phyloP scores from a whole-genome alignment of 2,888 invertebrate genomes.

The Allacma fusca region DNA sequence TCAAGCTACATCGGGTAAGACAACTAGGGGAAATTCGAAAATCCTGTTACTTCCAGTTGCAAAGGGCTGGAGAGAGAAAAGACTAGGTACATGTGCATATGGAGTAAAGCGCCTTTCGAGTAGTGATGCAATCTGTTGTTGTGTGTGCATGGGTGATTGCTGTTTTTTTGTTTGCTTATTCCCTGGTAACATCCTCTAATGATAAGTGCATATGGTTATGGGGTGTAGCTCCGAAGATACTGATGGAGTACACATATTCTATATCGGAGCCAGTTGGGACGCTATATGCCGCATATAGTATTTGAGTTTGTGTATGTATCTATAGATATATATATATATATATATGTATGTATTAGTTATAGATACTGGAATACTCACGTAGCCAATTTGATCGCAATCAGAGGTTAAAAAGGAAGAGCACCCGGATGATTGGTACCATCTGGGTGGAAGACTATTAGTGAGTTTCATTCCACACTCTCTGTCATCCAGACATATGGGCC shows the following conservation, averaged over 20 bases:
- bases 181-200: neutral
- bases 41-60: no score
- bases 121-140: slow-evolving; percentile 9
- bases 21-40: no score
- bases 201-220: neutral
- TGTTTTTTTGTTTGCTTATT: slow-evolving; percentile 16
- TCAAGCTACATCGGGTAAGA: no score
- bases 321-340: neutral
- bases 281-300: neutral
- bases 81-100: neutral
- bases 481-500: slow-evolving; percentile 30
- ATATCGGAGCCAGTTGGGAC: neutral
- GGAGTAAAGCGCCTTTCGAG: neutral
- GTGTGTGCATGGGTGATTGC: slow-evolving; percentile 12
- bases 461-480: slow-evolving; percentile 30
- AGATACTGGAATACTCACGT: slow-evolving; percentile 16
- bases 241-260: slow-evolving; percentile 1
- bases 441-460: slow-evolving; percentile 30
- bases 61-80: no score
- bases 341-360: no score
- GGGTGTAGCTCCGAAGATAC: neutral
- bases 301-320: neutral
- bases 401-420: slow-evolving; percentile 38
- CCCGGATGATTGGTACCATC: slow-evolving; percentile 34
- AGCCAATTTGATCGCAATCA: slow-evolving; percentile 43